Percentiles rank a stretch among this genome's conserved stretches.
Evolutionary conservation across 2,797 vertebrate species (phyloP).

Genomic region (Remorina albescens): DNA sequence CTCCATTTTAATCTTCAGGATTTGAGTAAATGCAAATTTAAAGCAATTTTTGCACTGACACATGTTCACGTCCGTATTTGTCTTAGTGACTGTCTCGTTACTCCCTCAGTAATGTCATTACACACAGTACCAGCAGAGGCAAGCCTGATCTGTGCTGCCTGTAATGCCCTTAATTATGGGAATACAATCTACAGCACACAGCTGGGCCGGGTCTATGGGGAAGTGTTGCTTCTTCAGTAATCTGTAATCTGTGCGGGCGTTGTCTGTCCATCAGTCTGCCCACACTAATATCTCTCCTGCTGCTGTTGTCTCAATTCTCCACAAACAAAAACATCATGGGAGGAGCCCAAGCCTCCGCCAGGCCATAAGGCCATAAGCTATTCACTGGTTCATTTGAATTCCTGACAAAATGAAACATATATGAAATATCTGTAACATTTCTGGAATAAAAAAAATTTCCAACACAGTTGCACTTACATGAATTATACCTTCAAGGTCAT

Average conservation of each 20-base stretch:
- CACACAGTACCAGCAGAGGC: slow-evolving; percentile 54
- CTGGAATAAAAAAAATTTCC: slow-evolving; percentile 55
- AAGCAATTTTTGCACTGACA: slow-evolving; percentile 19
- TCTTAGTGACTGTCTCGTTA: slow-evolving; percentile 19
- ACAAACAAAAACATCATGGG: slow-evolving; percentile 16
- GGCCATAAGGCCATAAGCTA: slow-evolving; percentile 18
- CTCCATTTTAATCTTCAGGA: slow-evolving; percentile 5
- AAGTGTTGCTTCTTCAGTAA: slow-evolving; percentile 62
- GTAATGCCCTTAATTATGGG: slow-evolving; percentile 60
- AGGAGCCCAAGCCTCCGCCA: neutral
- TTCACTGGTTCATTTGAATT: slow-evolving; percentile 30
- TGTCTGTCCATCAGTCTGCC: slow-evolving; percentile 45
- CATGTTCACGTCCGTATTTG: neutral
- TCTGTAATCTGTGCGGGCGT: slow-evolving; percentile 67
- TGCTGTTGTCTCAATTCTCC: slow-evolving; percentile 54
- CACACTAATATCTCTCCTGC: slow-evolving; percentile 52
- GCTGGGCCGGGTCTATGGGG: slow-evolving; percentile 51
- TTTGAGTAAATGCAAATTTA: slow-evolving; percentile 20
- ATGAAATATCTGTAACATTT: slow-evolving; percentile 48
- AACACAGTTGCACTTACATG: slow-evolving; percentile 39
- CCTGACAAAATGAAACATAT: slow-evolving; percentile 49
- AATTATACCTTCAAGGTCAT: slow-evolving; percentile 39
- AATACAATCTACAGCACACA: slow-evolving; percentile 67
- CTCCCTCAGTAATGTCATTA: slow-evolving; percentile 8
- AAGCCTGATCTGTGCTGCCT: slow-evolving; percentile 38